Percentiles rank a stretch among this genome's conserved stretches.
phyloP scores from a whole-genome alignment of 2,113 vertebrate genomes.

The Mugil cephalus region DNA sequence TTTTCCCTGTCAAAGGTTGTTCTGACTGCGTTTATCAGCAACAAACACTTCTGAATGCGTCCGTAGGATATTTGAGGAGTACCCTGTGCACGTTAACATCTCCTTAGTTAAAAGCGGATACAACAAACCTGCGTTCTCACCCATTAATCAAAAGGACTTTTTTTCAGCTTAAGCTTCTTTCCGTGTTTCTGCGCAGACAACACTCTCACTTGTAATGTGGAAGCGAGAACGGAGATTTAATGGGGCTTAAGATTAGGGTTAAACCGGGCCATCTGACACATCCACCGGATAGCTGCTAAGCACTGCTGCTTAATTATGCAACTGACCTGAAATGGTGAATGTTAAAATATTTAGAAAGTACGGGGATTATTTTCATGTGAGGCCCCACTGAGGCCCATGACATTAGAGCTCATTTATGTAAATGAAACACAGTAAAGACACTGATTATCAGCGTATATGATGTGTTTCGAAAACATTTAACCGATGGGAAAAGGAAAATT shows the following conservation, averaged over 20 bases:
- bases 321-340: constrained; percentile 59
- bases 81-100: constrained; percentile 29
- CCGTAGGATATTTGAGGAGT: constrained; percentile 19
- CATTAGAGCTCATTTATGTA: constrained; percentile 22
- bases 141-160: constrained; percentile 41
- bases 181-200: constrained; percentile 48
- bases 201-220: constrained; percentile 44
- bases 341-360: constrained; percentile 69
- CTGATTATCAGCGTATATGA: constrained; percentile 5
- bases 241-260: constrained; percentile 59
- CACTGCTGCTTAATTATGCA: constrained; percentile 73
- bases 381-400: constrained; percentile 18
- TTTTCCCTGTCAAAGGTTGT: constrained; percentile 42
- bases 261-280: constrained; percentile 60
- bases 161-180: constrained; percentile 61
- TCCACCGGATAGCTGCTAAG: constrained; percentile 55
- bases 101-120: constrained; percentile 49
- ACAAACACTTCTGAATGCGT: constrained; percentile 27
- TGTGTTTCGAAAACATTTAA: constrained; percentile 20
- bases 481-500: constrained; percentile 19
- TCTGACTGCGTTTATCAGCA: constrained; percentile 37
- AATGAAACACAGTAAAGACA: constrained; percentile 3
- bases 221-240: constrained; percentile 61
- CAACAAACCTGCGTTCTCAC: constrained; percentile 8
- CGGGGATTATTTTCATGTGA: constrained; percentile 56